phyloP scores from a whole-genome alignment of 2,113 vertebrate genomes.

The Chitala chitala region DNA sequence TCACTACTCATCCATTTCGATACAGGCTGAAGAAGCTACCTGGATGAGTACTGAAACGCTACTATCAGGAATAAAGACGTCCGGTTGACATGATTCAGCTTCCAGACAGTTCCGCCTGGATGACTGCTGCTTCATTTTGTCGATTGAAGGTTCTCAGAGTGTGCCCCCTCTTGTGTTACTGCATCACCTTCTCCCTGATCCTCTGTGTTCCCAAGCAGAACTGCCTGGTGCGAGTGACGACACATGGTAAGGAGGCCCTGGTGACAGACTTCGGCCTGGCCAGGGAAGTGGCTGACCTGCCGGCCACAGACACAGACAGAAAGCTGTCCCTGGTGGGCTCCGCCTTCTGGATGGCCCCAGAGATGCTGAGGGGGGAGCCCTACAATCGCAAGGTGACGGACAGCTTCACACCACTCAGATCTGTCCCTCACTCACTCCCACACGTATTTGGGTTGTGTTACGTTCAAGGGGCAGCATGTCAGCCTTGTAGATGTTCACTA shows the following conservation, averaged over 20 bases:
- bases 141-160: not conserved
- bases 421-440: too few species aligned
- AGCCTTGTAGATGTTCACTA: too few species aligned
- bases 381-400: conserved; percentile 61
- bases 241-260: conserved; percentile 52
- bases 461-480: too few species aligned
- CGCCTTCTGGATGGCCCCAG: conserved; percentile 74
- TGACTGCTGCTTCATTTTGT: too few species aligned
- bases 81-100: too few species aligned
- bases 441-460: too few species aligned
- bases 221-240: conserved; percentile 58
- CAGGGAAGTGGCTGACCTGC: conserved; percentile 60
- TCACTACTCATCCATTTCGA: too few species aligned
- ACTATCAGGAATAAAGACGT: too few species aligned
- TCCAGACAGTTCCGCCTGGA: too few species aligned
- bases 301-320: conserved; percentile 52
- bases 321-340: conserved; percentile 70
- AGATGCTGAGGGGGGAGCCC: conserved; percentile 68
- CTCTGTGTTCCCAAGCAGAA: conserved; percentile 53
- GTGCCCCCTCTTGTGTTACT: not conserved
- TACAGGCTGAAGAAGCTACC: too few species aligned
- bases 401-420: not conserved
- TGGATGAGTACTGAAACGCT: too few species aligned
- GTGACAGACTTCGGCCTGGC: conserved; percentile 68
- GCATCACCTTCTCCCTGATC: not conserved